Evolutionary conservation across 2,113 vertebrate species (phyloP), one percentile per base, ranked within the genome.

Genomic region (Pedetes capensis): DNA sequence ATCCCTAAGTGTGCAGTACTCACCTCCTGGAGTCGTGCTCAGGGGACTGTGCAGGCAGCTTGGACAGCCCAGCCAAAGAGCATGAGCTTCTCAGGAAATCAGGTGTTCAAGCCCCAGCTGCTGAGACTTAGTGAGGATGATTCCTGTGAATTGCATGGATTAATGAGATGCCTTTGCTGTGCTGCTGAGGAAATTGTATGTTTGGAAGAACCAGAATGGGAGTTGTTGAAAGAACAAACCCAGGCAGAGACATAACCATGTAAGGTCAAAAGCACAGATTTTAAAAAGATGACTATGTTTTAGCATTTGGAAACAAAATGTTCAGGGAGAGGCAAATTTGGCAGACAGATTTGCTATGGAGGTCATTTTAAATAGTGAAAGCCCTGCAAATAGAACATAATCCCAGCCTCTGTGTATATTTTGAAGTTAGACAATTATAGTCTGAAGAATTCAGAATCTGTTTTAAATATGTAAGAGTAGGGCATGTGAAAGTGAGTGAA

Each of bases 361-460:
- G 94, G 91, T 95, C 91, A 93, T 95, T 82, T 85, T 71, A 84
- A 89, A 92, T 83, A 91, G 51, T 55, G 59, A 97, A 82, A 88
- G 47, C 87, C 61, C 86, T 94, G 75, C 63, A 96, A 96, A 96
- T 55, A 91, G 74, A 95, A 37, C 59, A 76, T 63, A 92, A 81
- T 85, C 61, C 53, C 10, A 79, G 91, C 63, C 44, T 92, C 61
- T 92, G 91, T 82, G 57, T 57, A 2, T 84, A 86, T 86, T 96
- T 97, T 92, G 72, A 85, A 87, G 66, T 75, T 92, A 88, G 72
- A 44, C 85, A 89, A 74, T 88, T 86, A 83, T 3, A 91, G 68
- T 64, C n/a, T 64, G 42, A 87, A 82, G 55, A 93, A 95, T 89
- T 95, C 85, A 91, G 68, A 97, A 68, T 96, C 61, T n/a, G 34